Conservation (phyloP, 2,113 vertebrate species). For the Danio rerio region GRCz12tu NC_133185.1:38988501-38989000, state of each 20-base stretch:
- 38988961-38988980: too few species aligned
- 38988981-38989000: too few species aligned
- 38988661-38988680: slow-evolving; percentile 98
- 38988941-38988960: background rate
- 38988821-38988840: slow-evolving; percentile 93
- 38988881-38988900: slow-evolving; percentile 91
- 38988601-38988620: slow-evolving; percentile 93
- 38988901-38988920: slow-evolving; percentile 73
- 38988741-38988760: background rate
- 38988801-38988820: slow-evolving; percentile 95
- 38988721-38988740: background rate
- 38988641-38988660: slow-evolving; percentile 93
- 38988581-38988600: slow-evolving; percentile 97
- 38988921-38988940: background rate
- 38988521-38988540: slow-evolving; percentile 94
- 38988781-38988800: background rate
- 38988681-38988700: slow-evolving; percentile 94
- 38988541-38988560: slow-evolving; percentile 96
- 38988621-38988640: slow-evolving; percentile 91
- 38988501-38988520: slow-evolving; percentile 95
- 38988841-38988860: slow-evolving; percentile 95
- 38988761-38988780: background rate
- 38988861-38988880: slow-evolving; percentile 95
- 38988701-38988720: background rate
- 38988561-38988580: slow-evolving; percentile 95